Evolutionary conservation across 2,888 invertebrate species (phyloP), one percentile per base, ranked within the genome.

Genomic region (Strigamia transsilvanica): DNA sequence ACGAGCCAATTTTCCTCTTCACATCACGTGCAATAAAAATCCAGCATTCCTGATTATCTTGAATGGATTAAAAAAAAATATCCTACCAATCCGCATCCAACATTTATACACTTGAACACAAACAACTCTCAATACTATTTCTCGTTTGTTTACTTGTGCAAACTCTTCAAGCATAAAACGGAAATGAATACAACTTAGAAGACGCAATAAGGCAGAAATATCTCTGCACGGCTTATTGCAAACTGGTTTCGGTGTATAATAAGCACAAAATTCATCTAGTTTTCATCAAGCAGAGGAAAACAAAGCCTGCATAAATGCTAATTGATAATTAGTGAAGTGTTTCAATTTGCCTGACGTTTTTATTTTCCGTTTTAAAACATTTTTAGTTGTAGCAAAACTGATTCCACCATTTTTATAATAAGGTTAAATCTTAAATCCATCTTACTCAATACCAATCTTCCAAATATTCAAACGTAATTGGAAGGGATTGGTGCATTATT

Each of bases 171-270:
- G 61, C 18, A 18, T 4, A 61, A 61, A 61, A 61, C 15, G 61
- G 61, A 61, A 61, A 61, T 61, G 18, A 61, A 61, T 61, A 61
- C 61, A 66, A 66, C 27, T 27, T 1, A 27, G 6, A 27, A 32
- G 61, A 61, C 18, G 61, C 61, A 61, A 61, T 61, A 61, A 23
- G 61, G 61, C 61, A 61, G 61, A 61, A 61, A 18, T 10, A 61
- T 61, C 61, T 3, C 7, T 61, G 51, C 15, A 2, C 51, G 10
- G 51, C 51, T 51, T 9, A 51, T 51, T 51, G 3, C 51, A 13
- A 51, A n/a, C 51, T 51, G 51, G 51, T 51, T 51, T 9, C 51
- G 5, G 51, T 51, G n/a, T 51, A n/a, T 51, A 51, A 51, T 51
- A 13, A 51, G 10, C 10, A 51, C 3, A 51, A 51, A n/a, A n/a